A percentile compares a stretch with the other conserved stretches of the same genome.
These are phyloP conservation scores for Rotaria magnacalcarata DNA, from an alignment of 2,888 invertebrate genomes.

Conservation along the genomic window DNA sequence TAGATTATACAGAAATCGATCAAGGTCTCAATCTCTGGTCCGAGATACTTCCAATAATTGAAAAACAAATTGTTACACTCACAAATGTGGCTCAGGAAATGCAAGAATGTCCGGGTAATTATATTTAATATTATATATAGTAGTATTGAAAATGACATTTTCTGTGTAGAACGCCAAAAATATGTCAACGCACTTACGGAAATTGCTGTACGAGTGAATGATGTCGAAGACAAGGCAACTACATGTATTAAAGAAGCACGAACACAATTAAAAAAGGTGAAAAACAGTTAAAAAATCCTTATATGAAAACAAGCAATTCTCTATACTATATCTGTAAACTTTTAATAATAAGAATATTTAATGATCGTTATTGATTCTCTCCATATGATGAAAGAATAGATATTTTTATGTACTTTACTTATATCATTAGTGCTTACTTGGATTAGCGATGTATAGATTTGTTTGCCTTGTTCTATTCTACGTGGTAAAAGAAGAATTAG, in stretches of 20 bases:
- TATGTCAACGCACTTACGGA: neutral
- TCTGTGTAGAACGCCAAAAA: neutral
- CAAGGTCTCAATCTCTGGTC: neutral
- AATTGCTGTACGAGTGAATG: neutral
- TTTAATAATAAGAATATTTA: too few relatives aligned
- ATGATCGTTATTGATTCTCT: too few relatives aligned
- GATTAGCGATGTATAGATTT: too few relatives aligned
- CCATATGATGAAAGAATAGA: too few relatives aligned
- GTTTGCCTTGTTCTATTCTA: too few relatives aligned
- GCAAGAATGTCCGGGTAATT: slow-evolving; percentile 6
- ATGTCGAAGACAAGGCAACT: neutral
- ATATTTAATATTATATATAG: neutral
- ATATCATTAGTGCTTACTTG: too few relatives aligned
- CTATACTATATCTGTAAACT: too few relatives aligned
- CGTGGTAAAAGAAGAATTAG: too few relatives aligned
- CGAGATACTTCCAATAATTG: neutral
- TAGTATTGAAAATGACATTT: neutral
- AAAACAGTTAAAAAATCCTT: neutral
- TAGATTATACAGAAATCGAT: slow-evolving; percentile 14
- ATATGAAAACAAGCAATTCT: too few relatives aligned
- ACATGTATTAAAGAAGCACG: slow-evolving; percentile 31
- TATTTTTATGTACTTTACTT: too few relatives aligned
- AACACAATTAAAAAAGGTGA: slow-evolving; percentile 12
- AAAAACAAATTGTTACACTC: neutral
- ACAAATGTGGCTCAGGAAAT: slow-evolving; percentile 23